Evolutionary conservation across 2,888 invertebrate genomes (phyloP), one percentile per base, ranked within the genome.

Genomic region (Cataglyphis livida): DNA sequence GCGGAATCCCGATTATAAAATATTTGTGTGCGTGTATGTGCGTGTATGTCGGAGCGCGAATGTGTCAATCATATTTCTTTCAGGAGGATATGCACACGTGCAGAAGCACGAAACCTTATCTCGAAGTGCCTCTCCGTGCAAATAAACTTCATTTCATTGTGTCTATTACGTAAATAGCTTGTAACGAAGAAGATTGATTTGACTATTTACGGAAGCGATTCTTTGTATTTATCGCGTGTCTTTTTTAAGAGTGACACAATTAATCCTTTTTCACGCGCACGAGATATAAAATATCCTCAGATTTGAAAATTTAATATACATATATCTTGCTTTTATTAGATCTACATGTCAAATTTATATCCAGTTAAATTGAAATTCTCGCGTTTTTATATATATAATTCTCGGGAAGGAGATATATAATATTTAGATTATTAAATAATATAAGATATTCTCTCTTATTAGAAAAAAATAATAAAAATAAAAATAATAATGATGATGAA

Each of bases 1-100:
- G 59, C 21, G 59, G 78, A 78, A 78, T 70, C 21, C 21, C 25
- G 71, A 78, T 78, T 70, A 71, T 18, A 70, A 35, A 48, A 12
- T n/a, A 70, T 10, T 15, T 41, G 18, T n/a, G 51, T 21, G 66
- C 25, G 44, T 38, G 32, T 21, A 10, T 18, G 9, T 12, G 18
- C n/a, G n/a, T 3, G 44, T 15, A 15, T n/a, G n/a, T 35, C 7
- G 3, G 3, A 9, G 35, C 21, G 38, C 21, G 10, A 35, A 12
- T 10, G 1, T 35, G 64, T 57, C 57, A 57, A 57, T 57, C 12
- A n/a, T 21, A 21, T 57, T 57, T 57, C 9, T 57, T 57, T 57
- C 21, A 57, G 21, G 57, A 9, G 1, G 9, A 57, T 54, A 9
- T 21, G 9, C 21, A 7, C 7, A 54, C 9, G 9, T 54, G 18